phyloP scores from a whole-genome alignment of 2,113 vertebrate species.

The Neofelis nebulosa region DNA sequence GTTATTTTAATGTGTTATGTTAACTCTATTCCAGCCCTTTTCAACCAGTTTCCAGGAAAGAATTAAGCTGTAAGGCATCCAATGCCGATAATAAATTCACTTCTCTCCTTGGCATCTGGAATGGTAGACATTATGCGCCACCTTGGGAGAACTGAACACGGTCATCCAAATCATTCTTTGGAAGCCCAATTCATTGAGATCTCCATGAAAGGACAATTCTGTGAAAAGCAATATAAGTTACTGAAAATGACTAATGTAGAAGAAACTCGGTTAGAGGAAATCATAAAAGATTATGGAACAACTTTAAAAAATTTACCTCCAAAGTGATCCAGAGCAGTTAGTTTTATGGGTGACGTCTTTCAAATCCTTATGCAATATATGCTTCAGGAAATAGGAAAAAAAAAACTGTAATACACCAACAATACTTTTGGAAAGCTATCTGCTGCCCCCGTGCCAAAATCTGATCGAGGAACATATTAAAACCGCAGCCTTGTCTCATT shows the following conservation, averaged over 20 bases:
- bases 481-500: not conserved
- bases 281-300: slow-evolving; percentile 16
- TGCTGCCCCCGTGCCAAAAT: not conserved
- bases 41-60: not conserved
- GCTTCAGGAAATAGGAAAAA: not conserved
- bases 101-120: not conserved
- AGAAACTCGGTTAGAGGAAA: slow-evolving; percentile 27
- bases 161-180: not conserved
- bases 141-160: not conserved
- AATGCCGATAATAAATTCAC: not conserved
- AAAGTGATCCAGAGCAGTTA: not conserved
- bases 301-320: not conserved
- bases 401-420: not conserved
- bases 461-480: not conserved
- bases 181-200: not conserved
- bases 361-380: not conserved
- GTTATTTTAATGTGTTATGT: not conserved
- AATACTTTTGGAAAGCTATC: slow-evolving; percentile 53
- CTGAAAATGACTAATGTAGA: not conserved
- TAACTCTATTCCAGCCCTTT: not conserved
- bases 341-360: not conserved
- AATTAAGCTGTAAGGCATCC: not conserved
- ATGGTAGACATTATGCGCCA: not conserved
- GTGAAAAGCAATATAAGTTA: not conserved
- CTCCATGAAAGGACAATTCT: not conserved